These are phyloP conservation scores for Psylliodes chrysocephalus DNA, from an alignment of 2,888 invertebrate species.

Conservation along the genomic window DNA sequence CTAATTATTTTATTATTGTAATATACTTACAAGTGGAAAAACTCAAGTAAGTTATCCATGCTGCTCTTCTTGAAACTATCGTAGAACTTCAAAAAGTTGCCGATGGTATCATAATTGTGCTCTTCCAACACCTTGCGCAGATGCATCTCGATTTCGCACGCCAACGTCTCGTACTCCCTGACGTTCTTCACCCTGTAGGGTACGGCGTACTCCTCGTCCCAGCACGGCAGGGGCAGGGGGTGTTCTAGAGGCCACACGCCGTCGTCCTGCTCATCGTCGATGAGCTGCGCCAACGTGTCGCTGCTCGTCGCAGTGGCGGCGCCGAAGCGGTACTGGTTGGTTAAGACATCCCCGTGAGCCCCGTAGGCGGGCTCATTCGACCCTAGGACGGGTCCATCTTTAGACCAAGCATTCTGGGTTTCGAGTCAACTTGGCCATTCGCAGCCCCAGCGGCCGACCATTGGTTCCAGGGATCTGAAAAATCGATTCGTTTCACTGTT, in stretches of 20 bases:
- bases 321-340: conserved; percentile 20
- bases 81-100: conserved; percentile 79
- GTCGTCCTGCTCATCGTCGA: conserved; percentile 63
- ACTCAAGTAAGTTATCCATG: conserved; percentile 74
- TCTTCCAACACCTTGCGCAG: conserved; percentile 83
- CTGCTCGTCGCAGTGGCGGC: conserved; percentile 35
- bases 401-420: conserved; percentile 68
- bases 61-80: conserved; percentile 73
- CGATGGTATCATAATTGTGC: conserved; percentile 90
- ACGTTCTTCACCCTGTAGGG: conserved; percentile 66
- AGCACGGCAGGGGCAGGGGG: conserved; percentile 81
- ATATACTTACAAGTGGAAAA: conserved; percentile 71
- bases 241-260: conserved; percentile 75
- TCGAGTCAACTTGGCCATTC: conserved; percentile 99
- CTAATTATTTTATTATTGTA: too few relatives aligned
- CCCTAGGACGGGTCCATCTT: conserved; percentile 61
- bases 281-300: conserved; percentile 48
- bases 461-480: conserved; percentile 72
- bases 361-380: conserved; percentile 44
- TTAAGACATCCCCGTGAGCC: conserved; percentile 39
- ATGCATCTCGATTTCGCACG: conserved; percentile 80
- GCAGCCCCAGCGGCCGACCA: conserved; percentile 90
- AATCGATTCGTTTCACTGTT: too few relatives aligned
- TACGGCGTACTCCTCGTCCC: conserved; percentile 68
- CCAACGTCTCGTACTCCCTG: conserved; percentile 81